A percentile compares a stretch with the other conserved stretches of the same genome.
Evolutionary conservation across 2,888 invertebrate species (phyloP).

Genomic region (Mythimna impura): DNA sequence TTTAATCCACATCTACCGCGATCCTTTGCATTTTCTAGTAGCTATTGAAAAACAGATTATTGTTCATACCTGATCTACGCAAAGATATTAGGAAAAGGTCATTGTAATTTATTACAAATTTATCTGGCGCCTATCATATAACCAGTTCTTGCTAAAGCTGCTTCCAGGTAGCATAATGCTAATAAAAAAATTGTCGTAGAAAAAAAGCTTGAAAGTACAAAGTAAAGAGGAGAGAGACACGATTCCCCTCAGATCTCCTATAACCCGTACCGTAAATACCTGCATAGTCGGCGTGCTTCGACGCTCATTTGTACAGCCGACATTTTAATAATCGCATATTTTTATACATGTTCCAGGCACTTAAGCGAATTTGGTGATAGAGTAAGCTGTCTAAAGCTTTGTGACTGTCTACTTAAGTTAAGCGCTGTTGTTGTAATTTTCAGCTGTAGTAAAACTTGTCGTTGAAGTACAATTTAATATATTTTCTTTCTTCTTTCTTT

Average conservation of each 20-base stretch:
- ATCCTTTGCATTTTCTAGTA: too few relatives aligned
- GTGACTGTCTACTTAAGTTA: too few relatives aligned
- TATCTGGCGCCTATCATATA: too few relatives aligned
- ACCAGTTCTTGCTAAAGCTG: not conserved
- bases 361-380: not conserved
- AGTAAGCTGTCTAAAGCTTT: not conserved
- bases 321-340: slow-evolving; percentile 89
- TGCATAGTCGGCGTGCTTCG: slow-evolving; percentile 78
- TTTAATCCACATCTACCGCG: too few relatives aligned
- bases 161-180: slow-evolving; percentile 4
- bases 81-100: too few relatives aligned
- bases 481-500: too few relatives aligned
- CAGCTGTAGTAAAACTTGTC: too few relatives aligned
- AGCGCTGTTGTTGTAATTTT: not conserved
- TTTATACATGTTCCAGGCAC: slow-evolving; percentile 74
- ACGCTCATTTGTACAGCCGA: slow-evolving; percentile 85
- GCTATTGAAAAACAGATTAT: too few relatives aligned
- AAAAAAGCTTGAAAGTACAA: slow-evolving; percentile 56
- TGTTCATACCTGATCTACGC: too few relatives aligned
- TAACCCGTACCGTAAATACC: slow-evolving; percentile 85
- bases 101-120: too few relatives aligned
- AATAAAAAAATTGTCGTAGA: slow-evolving; percentile 47
- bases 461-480: too few relatives aligned
- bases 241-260: slow-evolving; percentile 70
- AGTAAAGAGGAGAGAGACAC: slow-evolving; percentile 58